These are phyloP conservation scores for Bos taurus DNA, from an alignment of 2,113 vertebrate species.

Conservation along the genomic window DNA sequence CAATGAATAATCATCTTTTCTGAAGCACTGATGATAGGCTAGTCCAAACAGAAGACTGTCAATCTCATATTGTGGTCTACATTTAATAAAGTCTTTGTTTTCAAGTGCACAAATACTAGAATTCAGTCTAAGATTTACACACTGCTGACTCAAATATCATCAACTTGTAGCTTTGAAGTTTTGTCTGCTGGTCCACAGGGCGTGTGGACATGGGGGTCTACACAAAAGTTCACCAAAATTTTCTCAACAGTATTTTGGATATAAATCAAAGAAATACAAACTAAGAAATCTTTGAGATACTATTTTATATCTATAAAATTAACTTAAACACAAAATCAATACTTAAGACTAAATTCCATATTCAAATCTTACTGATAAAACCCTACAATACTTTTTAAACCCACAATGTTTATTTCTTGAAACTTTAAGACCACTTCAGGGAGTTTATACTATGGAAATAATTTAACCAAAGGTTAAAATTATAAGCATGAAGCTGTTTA, in stretches of 20 bases:
- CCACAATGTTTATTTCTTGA: neutral
- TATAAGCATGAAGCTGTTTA: neutral
- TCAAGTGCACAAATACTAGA: neutral
- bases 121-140: neutral
- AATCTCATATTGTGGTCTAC: neutral
- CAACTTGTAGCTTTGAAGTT: neutral
- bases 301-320: neutral
- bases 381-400: neutral
- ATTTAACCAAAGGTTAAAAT: conserved; percentile 6
- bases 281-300: neutral
- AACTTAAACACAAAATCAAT: neutral
- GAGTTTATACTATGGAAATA: neutral
- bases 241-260: neutral
- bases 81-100: conserved; percentile 11
- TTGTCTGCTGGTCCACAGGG: neutral
- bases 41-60: neutral
- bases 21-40: neutral
- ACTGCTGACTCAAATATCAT: neutral
- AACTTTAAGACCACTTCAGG: neutral
- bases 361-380: neutral
- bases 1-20: neutral
- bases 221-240: neutral
- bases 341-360: neutral
- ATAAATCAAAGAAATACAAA: neutral
- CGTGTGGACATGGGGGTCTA: neutral